phyloP scores from a whole-genome alignment of 2,888 invertebrate species.

The Calameuta idolon region DNA sequence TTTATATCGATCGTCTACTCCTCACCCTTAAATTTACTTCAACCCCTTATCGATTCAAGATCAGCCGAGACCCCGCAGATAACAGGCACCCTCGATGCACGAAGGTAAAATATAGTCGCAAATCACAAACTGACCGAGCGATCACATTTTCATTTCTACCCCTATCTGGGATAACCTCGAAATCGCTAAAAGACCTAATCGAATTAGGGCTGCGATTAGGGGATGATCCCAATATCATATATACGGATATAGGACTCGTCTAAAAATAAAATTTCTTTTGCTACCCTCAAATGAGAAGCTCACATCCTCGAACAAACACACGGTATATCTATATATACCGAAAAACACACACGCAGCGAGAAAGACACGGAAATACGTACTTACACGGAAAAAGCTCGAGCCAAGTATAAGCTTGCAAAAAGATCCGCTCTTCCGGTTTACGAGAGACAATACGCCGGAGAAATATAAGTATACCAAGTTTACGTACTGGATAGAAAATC shows the following conservation, averaged over 20 bases:
- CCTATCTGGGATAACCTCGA: neutral
- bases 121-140: neutral
- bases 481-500: neutral
- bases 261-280: slow-evolving; percentile 25
- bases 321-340: neutral
- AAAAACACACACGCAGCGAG: too few relatives aligned
- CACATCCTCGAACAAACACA: neutral
- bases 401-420: neutral
- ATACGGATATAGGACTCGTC: slow-evolving; percentile 13
- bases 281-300: neutral
- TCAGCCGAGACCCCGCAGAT: neutral
- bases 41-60: neutral
- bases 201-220: neutral
- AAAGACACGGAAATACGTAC: neutral
- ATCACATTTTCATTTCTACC: neutral
- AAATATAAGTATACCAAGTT: neutral
- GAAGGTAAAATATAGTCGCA: neutral
- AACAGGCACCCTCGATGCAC: neutral
- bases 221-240: neutral
- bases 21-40: neutral
- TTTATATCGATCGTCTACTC: neutral
- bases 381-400: neutral
- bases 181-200: neutral
- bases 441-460: neutral
- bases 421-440: neutral